phyloP scores from a whole-genome alignment of 2,888 invertebrate genomes.

The Eupsilia transversa region DNA sequence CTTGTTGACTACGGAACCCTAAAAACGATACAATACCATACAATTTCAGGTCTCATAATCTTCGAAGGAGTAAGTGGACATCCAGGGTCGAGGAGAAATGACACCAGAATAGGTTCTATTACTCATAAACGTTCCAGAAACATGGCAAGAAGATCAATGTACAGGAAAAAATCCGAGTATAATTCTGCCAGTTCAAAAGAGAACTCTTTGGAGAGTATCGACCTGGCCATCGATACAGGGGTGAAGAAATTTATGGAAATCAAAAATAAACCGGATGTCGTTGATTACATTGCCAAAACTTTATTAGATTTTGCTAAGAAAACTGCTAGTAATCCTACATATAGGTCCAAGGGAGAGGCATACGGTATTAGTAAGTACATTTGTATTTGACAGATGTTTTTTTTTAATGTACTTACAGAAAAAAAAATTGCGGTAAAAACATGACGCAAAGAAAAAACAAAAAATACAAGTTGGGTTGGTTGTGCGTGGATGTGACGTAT shows the following conservation, averaged over 20 bases:
- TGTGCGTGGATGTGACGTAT: too few relatives aligned
- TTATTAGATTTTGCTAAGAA: constrained; percentile 5
- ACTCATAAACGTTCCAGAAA: neutral
- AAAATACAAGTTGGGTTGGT: too few relatives aligned
- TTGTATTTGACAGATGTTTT: neutral
- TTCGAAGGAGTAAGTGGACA: neutral
- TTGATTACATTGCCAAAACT: constrained; percentile 22
- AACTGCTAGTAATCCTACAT: neutral
- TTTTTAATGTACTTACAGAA: too few relatives aligned
- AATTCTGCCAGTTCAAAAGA: neutral
- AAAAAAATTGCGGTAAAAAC: too few relatives aligned
- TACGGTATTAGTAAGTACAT: constrained; percentile 52
- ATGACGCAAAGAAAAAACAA: too few relatives aligned
- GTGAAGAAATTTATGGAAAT: constrained; percentile 8
- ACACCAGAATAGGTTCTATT: neutral
- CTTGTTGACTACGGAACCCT: too few relatives aligned
- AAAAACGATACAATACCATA: neutral
- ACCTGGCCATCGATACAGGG: constrained; percentile 47
- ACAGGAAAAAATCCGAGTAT: accelerated
- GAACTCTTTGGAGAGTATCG: constrained; percentile 37
- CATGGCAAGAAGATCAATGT: neutral
- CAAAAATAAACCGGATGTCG: neutral
- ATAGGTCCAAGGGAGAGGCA: constrained; percentile 6
- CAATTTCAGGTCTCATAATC: constrained; percentile 31
- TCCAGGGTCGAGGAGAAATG: neutral